These are phyloP conservation scores for Chiloscyllium plagiosum DNA, from an alignment of 2,113 vertebrate species.

Conservation along the genomic window DNA sequence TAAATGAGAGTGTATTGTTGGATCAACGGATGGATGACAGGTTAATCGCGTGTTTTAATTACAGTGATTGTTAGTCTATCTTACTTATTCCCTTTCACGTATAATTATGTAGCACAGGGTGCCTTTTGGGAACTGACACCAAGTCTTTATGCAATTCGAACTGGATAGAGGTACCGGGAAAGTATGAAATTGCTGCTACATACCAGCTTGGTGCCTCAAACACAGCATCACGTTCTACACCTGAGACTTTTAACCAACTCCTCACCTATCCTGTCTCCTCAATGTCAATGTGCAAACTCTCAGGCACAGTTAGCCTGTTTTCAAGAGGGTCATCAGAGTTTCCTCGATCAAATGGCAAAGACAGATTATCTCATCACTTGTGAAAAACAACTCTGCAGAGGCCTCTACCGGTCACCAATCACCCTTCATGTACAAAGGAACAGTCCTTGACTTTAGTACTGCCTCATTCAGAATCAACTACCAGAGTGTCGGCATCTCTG, in stretches of 20 bases:
- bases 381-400: too few relatives aligned
- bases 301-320: background rate
- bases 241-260: background rate
- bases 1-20: constrained; percentile 40
- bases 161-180: constrained; percentile 57
- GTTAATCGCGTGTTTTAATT: constrained; percentile 54
- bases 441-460: too few relatives aligned
- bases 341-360: background rate
- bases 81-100: constrained; percentile 56
- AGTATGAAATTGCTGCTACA: constrained; percentile 47
- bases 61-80: constrained; percentile 59
- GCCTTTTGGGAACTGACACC: constrained; percentile 54
- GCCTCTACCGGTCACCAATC: too few relatives aligned
- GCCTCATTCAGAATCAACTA: too few relatives aligned
- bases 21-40: constrained; percentile 44
- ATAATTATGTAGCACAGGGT: constrained; percentile 56
- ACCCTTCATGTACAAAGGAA: too few relatives aligned
- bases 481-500: too few relatives aligned
- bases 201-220: background rate
- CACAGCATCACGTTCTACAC: too few relatives aligned
- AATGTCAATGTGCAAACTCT: too few relatives aligned
- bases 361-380: background rate
- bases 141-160: constrained; percentile 56
- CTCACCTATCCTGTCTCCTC: background rate
- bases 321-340: background rate